Evolutionary conservation across 2,888 invertebrate species (phyloP).

Genomic region (Polylopha cassiicola): DNA sequence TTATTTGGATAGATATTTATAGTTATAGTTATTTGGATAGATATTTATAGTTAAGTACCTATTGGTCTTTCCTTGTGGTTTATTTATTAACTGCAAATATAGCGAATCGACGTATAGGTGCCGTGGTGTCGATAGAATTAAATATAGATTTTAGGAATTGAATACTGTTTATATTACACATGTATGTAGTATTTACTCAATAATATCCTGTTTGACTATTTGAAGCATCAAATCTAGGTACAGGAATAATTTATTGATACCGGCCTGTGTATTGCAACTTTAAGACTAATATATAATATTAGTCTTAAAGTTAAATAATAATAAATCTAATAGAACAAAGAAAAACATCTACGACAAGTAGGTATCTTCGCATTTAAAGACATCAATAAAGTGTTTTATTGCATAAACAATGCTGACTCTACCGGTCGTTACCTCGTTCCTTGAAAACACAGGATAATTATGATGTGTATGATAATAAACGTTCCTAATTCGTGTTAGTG

Average conservation of each 20-base stretch:
- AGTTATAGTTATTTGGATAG: too few species aligned
- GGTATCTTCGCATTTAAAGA: constrained; percentile 22
- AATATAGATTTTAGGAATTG: constrained; percentile 41
- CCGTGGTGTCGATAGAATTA: constrained; percentile 45
- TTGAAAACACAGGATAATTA: constrained; percentile 38
- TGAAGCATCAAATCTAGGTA: too few species aligned
- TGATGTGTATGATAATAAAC: constrained; percentile 45
- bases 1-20: too few species aligned
- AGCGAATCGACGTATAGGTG: constrained; percentile 46
- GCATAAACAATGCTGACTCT: constrained; percentile 34
- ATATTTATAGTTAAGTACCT: too few species aligned
- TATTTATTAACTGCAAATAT: constrained; percentile 42
- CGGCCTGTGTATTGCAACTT: too few species aligned
- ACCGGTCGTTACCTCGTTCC: constrained; percentile 32
- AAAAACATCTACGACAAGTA: constrained; percentile 5
- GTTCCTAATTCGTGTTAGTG: constrained; percentile 44
- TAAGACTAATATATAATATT: too few species aligned
- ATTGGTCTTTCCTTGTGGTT: constrained; percentile 18
- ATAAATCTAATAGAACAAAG: constrained; percentile 10
- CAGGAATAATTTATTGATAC: too few species aligned
- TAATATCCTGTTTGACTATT: constrained; percentile 16
- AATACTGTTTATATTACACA: constrained; percentile 33
- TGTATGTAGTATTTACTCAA: constrained; percentile 2
- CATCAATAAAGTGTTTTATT: constrained; percentile 36
- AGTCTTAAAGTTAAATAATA: background rate